These are phyloP conservation scores for Rhinogobio ventralis DNA, from an alignment of 2,797 vertebrate species.

Conservation along the genomic window DNA sequence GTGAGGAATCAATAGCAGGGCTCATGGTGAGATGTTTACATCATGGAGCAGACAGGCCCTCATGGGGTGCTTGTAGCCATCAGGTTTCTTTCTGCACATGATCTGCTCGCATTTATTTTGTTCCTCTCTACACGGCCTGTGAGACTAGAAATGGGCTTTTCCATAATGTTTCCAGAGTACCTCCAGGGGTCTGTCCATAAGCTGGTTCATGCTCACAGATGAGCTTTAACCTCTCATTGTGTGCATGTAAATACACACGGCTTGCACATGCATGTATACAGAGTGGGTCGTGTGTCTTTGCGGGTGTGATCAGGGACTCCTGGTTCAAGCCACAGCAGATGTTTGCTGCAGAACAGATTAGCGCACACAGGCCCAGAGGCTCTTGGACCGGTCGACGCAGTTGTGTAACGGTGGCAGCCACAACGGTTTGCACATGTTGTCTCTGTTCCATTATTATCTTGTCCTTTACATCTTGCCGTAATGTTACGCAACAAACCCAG, in stretches of 20 bases:
- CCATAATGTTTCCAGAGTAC: neutral
- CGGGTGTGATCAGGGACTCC: conserved; percentile 36
- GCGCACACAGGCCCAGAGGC: conserved; percentile 41
- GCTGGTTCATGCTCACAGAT: conserved; percentile 2
- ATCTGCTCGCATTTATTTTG: conserved; percentile 10
- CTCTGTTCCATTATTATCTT: conserved; percentile 47
- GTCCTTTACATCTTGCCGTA: conserved; percentile 48
- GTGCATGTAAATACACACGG: neutral
- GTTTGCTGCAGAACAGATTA: conserved; percentile 59
- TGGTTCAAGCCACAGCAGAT: conserved; percentile 54
- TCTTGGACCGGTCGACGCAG: conserved; percentile 21
- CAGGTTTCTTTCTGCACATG: neutral
- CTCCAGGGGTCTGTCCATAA: neutral
- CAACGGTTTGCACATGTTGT: conserved; percentile 44
- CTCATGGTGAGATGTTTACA: neutral
- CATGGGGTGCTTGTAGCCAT: neutral
- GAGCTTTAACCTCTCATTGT: conserved; percentile 8
- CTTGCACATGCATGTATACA: neutral
- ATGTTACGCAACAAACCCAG: conserved; percentile 39
- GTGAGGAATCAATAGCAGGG: neutral
- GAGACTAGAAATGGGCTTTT: neutral
- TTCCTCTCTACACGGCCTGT: neutral
- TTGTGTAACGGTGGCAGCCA: conserved; percentile 43
- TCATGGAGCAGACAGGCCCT: neutral
- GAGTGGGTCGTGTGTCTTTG: conserved; percentile 20